Evolutionary conservation across 2,888 invertebrate genomes (phyloP).

Genomic region (Phyllotreta striolata): DNA sequence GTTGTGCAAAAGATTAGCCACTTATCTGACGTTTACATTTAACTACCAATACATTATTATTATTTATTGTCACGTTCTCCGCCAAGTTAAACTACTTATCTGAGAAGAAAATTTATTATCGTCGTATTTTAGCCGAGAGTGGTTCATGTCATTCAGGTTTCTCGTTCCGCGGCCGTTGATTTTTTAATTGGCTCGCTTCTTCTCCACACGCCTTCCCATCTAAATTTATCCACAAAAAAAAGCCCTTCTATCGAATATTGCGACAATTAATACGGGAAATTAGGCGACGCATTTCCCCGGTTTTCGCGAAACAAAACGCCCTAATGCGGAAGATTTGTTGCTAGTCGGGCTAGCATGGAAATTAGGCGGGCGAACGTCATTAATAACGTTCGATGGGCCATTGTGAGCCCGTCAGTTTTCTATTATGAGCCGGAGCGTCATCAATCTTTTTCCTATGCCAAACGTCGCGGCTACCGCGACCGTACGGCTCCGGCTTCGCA

Average conservation of each 20-base stretch:
- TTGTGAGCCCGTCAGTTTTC: slow-evolving; percentile 61
- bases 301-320: slow-evolving; percentile 43
- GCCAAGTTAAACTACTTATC: slow-evolving; percentile 25
- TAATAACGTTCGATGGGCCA: slow-evolving; percentile 61
- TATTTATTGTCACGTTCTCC: slow-evolving; percentile 54
- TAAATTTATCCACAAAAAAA: too few relatives aligned
- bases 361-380: slow-evolving; percentile 59
- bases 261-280: too few relatives aligned
- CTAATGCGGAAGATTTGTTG: slow-evolving; percentile 54
- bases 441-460: slow-evolving; percentile 56
- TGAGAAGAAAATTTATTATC: slow-evolving; percentile 17
- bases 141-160: too few relatives aligned
- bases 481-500: slow-evolving; percentile 66
- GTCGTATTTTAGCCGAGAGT: too few relatives aligned
- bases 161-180: too few relatives aligned
- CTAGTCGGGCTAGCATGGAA: slow-evolving; percentile 55
- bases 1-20: slow-evolving; percentile 52
- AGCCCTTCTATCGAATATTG: too few relatives aligned
- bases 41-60: slow-evolving; percentile 59
- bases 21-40: slow-evolving; percentile 59
- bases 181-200: too few relatives aligned
- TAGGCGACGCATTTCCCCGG: too few relatives aligned
- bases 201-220: too few relatives aligned
- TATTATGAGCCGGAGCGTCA: slow-evolving; percentile 59
- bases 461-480: slow-evolving; percentile 62